Evolutionary conservation across 2,797 vertebrate species (phyloP).

Genomic region (Anniella stebbinsi): DNA sequence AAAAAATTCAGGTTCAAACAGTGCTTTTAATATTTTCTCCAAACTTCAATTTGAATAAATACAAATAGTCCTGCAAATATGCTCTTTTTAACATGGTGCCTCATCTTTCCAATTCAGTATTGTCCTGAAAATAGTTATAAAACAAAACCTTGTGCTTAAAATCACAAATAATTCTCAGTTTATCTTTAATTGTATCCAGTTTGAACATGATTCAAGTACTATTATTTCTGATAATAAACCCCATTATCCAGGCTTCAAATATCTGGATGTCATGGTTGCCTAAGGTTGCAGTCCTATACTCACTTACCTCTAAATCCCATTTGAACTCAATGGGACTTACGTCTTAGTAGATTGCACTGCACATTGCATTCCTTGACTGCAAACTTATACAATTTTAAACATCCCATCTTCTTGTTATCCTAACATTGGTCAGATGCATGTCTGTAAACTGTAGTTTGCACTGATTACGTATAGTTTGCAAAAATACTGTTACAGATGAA

Average conservation of each 20-base stretch:
- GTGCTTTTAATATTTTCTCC: conserved; percentile 15
- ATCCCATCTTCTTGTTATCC: not conserved
- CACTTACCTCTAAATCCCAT: not conserved
- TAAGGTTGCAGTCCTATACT: not conserved
- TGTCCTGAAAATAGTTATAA: not conserved
- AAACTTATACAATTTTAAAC: not conserved
- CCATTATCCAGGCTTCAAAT: not conserved
- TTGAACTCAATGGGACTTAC: not conserved
- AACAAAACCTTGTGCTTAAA: conserved; percentile 13
- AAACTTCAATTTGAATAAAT: conserved; percentile 11
- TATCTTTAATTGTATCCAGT: not conserved
- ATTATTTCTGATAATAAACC: not conserved
- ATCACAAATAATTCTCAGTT: not conserved
- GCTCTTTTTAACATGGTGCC: not conserved
- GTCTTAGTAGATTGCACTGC: not conserved
- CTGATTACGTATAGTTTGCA: not conserved
- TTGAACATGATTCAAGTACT: not conserved
- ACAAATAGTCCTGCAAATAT: conserved; percentile 15
- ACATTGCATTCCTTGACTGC: not conserved
- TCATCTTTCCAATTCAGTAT: not conserved
- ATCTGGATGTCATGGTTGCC: not conserved
- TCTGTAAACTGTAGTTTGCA: too few relatives aligned
- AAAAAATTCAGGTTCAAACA: not conserved
- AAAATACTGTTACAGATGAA: not conserved
- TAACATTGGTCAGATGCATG: not conserved